Percentiles rank a stretch among this genome's conserved stretches.
Conservation (phyloP, 1,140 invertebrate genomes). For the Penaeus japonicus region DNA sequence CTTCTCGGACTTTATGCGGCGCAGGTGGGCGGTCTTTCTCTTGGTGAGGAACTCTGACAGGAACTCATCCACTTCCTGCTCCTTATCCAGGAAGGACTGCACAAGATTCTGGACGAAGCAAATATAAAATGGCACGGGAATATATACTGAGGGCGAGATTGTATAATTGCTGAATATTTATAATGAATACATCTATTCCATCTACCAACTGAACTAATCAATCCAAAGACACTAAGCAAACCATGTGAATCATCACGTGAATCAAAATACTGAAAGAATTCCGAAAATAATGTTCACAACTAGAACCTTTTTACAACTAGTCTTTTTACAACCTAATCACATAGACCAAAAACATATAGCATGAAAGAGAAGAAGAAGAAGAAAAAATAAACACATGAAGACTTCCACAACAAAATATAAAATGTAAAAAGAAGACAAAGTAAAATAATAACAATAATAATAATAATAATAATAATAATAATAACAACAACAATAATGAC, state of each 20-base stretch:
- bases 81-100: constrained; percentile 62
- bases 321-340: no score
- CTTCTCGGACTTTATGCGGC: constrained; percentile 65
- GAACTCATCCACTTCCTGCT: constrained; percentile 63
- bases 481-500: not conserved
- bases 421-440: no score
- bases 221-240: not conserved
- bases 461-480: not conserved
- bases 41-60: constrained; percentile 63
- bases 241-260: not conserved
- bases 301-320: no score
- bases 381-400: no score
- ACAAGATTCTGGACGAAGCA: constrained; percentile 60
- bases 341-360: no score
- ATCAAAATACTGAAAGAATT: not conserved
- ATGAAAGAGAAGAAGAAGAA: no score
- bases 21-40: constrained; percentile 63
- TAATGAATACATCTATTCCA: not conserved
- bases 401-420: no score
- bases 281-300: no score
- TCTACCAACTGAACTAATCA: not conserved
- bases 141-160: not conserved
- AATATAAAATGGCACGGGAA: not conserved
- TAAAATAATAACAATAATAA: no score
- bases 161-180: not conserved